Conservation (phyloP, 1,140 invertebrate species). For the Bradysia coprophila region DNA sequence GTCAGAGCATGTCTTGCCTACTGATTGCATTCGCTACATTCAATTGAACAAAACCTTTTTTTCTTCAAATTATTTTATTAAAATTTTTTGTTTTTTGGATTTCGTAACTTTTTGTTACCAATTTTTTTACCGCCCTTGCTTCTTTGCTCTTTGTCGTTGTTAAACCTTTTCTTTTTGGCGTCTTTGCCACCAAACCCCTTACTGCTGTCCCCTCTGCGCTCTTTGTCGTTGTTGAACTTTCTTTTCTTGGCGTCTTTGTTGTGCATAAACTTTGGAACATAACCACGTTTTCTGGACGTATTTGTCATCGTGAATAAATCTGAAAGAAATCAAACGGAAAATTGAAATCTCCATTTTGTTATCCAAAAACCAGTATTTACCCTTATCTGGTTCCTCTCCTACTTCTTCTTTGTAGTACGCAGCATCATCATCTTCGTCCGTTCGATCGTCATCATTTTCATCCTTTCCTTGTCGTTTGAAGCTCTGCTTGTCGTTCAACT, state of each 20-base stretch:
- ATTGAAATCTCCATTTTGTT: too few relatives aligned
- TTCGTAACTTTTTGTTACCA: too few relatives aligned
- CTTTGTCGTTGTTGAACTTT: background rate
- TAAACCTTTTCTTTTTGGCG: too few relatives aligned
- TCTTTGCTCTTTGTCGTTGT: too few relatives aligned
- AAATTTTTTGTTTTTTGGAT: too few relatives aligned
- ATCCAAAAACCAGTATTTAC: constrained; percentile 7
- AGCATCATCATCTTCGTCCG: constrained; percentile 50
- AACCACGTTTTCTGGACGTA: background rate
- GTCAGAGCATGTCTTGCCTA: too few relatives aligned
- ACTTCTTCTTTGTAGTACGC: constrained; percentile 75
- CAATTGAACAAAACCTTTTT: too few relatives aligned
- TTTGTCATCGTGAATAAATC: background rate
- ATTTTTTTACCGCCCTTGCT: too few relatives aligned
- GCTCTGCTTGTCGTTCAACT: constrained; percentile 41
- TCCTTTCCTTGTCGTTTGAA: constrained; percentile 22
- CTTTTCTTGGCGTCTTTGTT: background rate
- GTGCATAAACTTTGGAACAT: background rate
- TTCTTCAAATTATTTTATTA: too few relatives aligned
- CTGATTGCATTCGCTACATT: too few relatives aligned
- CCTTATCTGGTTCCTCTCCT: constrained; percentile 67
- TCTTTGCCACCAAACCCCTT: too few relatives aligned
- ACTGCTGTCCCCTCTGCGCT: too few relatives aligned
- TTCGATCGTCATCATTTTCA: constrained; percentile 27
- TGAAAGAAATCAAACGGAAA: background rate